Base-by-base conservation (phyloP, 2,888 invertebrate species). In the Drosophila austrosaltans region DNA sequence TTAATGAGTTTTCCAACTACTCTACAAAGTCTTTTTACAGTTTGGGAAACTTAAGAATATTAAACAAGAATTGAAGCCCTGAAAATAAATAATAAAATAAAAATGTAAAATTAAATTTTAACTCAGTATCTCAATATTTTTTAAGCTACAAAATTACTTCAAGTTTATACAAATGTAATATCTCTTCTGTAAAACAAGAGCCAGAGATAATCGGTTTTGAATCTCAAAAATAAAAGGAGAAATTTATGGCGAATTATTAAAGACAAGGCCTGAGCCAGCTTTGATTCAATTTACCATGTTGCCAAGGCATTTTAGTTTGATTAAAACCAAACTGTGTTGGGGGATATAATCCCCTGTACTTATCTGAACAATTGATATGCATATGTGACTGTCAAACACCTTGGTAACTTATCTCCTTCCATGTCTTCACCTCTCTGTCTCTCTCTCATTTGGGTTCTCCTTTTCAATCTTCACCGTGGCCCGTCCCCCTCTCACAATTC, bases 301-400 rank as follows among this genome's bases (percentile, higher is more conserved):
- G 69, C 69, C 73, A 66, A 10, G 70, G 73, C 80, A 80, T 89
- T 85, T 85, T 82, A 85, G 89, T 89, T 85, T 89, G 88, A 85
- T 85, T 85, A 85, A 85, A 89, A 82, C 82, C 74, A 74, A 71
- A 20, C 8, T 22, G 56, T 36, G 56, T 48, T 25, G 58, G 54
- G 36, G 57, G 40, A 16, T 42, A 57, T 72, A 67, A 72, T 72
- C 69, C 58, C 54, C 60, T 53, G 75, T 56, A 40, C 75, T 53
- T 75, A 53, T 58, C 48, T 48, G 40, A 75, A 57, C 75, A 68
- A 74, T 72, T 72, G 75, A 72, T 72, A 72, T 67, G 68, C 75
- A 72, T 67, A 72, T 74, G 40, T 40, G 32, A 8, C 39, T 40
- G 57, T 32, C 25, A 61, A 48, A 72, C 72, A 67, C 75, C 75